A percentile compares a stretch with the other conserved stretches of the same genome.
These are phyloP conservation scores for Ochropacha duplaris DNA, from an alignment of 2,888 invertebrate species.

Conservation along the genomic window DNA sequence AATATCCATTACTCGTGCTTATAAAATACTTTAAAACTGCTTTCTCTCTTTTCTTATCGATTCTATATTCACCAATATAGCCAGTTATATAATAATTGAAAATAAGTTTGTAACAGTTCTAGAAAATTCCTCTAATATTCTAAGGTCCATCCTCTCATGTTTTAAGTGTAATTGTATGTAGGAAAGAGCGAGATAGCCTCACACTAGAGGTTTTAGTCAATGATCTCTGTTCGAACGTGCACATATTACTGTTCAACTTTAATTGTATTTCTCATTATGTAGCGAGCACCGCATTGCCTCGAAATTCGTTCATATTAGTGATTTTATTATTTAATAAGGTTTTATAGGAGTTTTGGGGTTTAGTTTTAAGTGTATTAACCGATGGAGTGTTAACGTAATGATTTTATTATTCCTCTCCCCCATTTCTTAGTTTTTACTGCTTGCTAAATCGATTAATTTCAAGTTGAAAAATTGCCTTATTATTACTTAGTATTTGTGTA, in stretches of 20 bases:
- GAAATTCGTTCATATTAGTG: conserved; percentile 30
- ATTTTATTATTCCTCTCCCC: conserved; percentile 29
- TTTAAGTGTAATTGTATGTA: not conserved
- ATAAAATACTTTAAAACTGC: too few species aligned
- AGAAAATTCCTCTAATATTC: not conserved
- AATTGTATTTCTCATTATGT: conserved; percentile 26
- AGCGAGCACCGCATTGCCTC: conserved; percentile 35
- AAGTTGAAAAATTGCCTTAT: conserved; percentile 46
- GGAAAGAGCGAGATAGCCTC: conserved; percentile 36
- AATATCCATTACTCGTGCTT: too few species aligned
- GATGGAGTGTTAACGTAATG: conserved; percentile 66
- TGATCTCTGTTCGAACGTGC: conserved; percentile 56
- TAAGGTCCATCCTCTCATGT: not conserved
- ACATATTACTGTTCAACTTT: conserved; percentile 35
- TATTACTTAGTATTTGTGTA: conserved; percentile 41
- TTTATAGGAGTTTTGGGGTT: conserved; percentile 64
- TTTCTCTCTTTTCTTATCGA: too few species aligned
- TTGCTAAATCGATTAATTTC: conserved; percentile 35
- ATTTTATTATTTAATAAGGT: conserved; percentile 48
- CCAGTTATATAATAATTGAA: too few species aligned
- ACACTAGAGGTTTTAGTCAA: conserved; percentile 43
- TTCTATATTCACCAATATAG: too few species aligned
- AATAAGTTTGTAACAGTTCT: not conserved
- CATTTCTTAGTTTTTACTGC: conserved; percentile 39
- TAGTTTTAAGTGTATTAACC: conserved; percentile 58